Evolutionary conservation across 2,888 invertebrate species (phyloP), one percentile per base, ranked within the genome.

Genomic region (Nasonia oneida): DNA sequence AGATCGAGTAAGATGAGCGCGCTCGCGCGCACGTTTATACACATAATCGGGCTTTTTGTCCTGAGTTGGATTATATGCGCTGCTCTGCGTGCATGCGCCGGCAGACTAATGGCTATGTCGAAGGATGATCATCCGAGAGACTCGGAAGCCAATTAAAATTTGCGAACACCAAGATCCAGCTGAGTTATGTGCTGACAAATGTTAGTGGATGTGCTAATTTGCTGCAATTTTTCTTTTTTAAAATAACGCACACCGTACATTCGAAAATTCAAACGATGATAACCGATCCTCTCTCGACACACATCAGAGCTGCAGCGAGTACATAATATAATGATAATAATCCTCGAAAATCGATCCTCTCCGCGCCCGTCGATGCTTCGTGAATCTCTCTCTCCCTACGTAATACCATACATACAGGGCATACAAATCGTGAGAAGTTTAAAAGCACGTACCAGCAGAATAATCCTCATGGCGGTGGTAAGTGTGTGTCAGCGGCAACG

Each of bases 381-480:
- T 29, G 64, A 64, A 23, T 64, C 64, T 64, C 29, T 64, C 23
- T 64, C 61, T 61, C n/a, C 1, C 6, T 15, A 23, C 74, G 74
- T 74, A 47, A 53, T 53, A 18, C 53, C 15, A 64, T 47, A 23
- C 18, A 74, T 23, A 29, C 42, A 47, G 23, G 23, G 47, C 12
- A 74, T 18, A 53, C 18, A 53, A 23, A 73, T 23, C 39, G 75
- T 18, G 29, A 78, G 57, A 80, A 79, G 37, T 23, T 18, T 14
- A 79, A 75, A 67, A 67, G 33, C 64, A 92, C 93, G 85, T 92
- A 93, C 93, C 93, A 93, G 88, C 89, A 92, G 88, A 89, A 91
- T 90, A 91, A 93, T 92, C 92, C 91, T 93, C 93, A 93, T 93
- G 91, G 89, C 91, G 91, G 87, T 86, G 87, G 87, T 50, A 71